Evolutionary conservation across 2,797 vertebrate species (phyloP).

Genomic region (Neosilurus hyrtlii): DNA sequence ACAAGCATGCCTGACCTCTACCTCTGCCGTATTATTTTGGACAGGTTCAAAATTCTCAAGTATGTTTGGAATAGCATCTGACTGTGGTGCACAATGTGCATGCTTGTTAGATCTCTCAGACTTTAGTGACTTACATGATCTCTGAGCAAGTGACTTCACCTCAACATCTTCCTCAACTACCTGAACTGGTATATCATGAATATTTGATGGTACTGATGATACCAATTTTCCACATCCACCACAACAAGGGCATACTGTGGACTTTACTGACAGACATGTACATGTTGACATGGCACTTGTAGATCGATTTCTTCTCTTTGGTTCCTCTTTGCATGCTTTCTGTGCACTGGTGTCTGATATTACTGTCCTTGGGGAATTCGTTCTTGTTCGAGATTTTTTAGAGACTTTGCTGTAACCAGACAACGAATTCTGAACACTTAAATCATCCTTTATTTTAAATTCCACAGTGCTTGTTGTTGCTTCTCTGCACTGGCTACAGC

Average conservation of each 20-base stretch:
- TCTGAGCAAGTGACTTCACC: constrained; percentile 21
- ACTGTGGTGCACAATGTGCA: constrained; percentile 15
- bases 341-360: constrained; percentile 38
- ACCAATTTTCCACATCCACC: constrained; percentile 59
- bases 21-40: constrained; percentile 23
- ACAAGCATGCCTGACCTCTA: background rate
- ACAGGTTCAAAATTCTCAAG: background rate
- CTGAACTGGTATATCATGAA: constrained; percentile 12
- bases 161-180: constrained; percentile 21
- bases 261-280: constrained; percentile 54
- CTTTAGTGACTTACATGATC: constrained; percentile 50
- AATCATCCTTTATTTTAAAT: constrained; percentile 28
- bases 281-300: constrained; percentile 55
- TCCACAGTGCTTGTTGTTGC: constrained; percentile 43
- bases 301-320: constrained; percentile 50
- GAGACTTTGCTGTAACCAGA: constrained; percentile 55
- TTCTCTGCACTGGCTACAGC: constrained; percentile 55
- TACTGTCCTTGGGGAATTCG: constrained; percentile 37
- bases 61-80: constrained; percentile 14
- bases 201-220: constrained; percentile 22
- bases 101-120: constrained; percentile 54
- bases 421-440: constrained; percentile 35
- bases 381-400: constrained; percentile 44
- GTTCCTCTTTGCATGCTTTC: constrained; percentile 54
- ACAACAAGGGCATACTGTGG: constrained; percentile 64